These are phyloP conservation scores for Corapipo altera DNA, from an alignment of 2,113 vertebrate genomes.

Conservation along the genomic window DNA sequence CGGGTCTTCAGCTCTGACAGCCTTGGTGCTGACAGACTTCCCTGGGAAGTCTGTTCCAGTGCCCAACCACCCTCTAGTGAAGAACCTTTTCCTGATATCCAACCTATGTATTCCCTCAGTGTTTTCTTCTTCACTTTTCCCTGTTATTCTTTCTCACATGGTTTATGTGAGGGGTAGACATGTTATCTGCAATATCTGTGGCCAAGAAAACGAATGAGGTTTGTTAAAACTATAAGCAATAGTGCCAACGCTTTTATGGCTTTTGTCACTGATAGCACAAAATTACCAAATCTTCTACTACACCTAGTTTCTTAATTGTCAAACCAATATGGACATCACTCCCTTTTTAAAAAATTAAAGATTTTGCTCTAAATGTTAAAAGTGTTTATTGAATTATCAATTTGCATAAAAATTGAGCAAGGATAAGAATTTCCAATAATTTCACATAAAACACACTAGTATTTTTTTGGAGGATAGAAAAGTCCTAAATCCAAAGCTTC, in stretches of 20 bases:
- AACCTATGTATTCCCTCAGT: not conserved
- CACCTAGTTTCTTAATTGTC: not conserved
- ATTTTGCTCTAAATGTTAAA: not conserved
- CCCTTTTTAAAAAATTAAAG: rapidly evolving
- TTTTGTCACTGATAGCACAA: not conserved
- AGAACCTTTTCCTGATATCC: not conserved
- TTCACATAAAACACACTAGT: not conserved
- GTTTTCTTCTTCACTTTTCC: not conserved
- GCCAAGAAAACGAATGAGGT: not conserved
- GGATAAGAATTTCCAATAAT: not conserved
- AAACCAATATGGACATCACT: not conserved
- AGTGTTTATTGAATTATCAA: not conserved
- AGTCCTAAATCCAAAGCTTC: not conserved
- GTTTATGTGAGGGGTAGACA: not conserved
- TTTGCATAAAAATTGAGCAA: not conserved
- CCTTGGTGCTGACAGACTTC: not conserved
- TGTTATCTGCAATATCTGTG: not conserved
- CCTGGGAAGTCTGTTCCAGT: not conserved
- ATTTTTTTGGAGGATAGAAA: not conserved
- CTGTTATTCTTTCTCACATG: not conserved
- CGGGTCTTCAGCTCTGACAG: not conserved
- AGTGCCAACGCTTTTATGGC: not conserved
- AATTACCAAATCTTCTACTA: not conserved
- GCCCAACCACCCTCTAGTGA: not conserved
- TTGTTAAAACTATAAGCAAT: not conserved